Percentiles rank a stretch among this genome's conserved stretches.
Evolutionary conservation across 2,888 invertebrate species (phyloP).

Genomic region (Tetramorium bicarinatum): DNA sequence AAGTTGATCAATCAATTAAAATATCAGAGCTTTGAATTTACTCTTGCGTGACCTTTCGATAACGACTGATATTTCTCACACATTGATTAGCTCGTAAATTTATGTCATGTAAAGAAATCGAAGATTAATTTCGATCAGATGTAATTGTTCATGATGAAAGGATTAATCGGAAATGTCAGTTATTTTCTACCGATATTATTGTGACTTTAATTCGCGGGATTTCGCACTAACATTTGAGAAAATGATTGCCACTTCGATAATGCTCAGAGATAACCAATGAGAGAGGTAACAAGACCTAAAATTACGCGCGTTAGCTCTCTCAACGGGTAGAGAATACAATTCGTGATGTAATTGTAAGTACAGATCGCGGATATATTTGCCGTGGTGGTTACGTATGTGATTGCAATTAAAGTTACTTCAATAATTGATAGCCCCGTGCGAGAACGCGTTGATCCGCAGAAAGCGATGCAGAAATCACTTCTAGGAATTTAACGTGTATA

Average conservation of each 20-base stretch:
- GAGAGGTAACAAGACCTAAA: conserved; percentile 51
- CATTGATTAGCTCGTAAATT: background rate
- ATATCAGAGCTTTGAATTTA: background rate
- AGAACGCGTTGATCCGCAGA: conserved; percentile 51
- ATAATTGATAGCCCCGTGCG: conserved; percentile 53
- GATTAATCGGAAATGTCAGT: conserved; percentile 40
- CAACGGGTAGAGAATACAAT: conserved; percentile 39
- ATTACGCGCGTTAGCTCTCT: conserved; percentile 52
- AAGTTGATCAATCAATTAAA: background rate
- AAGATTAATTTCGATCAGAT: conserved; percentile 14
- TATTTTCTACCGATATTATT: conserved; percentile 40
- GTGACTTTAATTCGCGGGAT: conserved; percentile 35
- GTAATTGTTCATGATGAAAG: conserved; percentile 10
- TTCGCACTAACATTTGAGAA: conserved; percentile 37
- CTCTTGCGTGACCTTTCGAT: background rate
- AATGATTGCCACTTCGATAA: conserved; percentile 49
- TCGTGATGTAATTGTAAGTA: conserved; percentile 52
- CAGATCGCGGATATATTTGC: conserved; percentile 52
- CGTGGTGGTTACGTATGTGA: conserved; percentile 49
- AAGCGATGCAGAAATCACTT: conserved; percentile 43
- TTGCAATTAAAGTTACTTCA: conserved; percentile 60
- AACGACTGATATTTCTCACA: background rate
- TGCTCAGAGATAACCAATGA: conserved; percentile 53
- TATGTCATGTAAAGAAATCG: background rate
- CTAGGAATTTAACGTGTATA: conserved; percentile 33